Conservation (phyloP, 2,113 vertebrate species). For the Sialia sialis region DNA sequence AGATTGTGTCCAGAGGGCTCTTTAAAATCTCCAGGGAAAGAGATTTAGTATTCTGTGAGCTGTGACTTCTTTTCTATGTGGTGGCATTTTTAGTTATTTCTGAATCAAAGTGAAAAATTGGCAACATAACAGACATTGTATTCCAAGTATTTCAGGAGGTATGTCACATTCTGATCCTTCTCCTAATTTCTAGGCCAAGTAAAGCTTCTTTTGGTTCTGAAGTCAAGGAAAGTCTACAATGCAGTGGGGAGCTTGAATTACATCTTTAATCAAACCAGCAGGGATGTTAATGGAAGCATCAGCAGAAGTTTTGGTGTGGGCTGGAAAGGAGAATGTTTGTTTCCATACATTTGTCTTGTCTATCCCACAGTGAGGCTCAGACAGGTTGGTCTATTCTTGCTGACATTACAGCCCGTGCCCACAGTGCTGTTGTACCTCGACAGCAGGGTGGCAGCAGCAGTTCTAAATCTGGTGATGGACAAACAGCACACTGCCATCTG, state of each 20-base stretch:
- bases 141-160: not conserved
- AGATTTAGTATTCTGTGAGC: not conserved
- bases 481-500: not conserved
- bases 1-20: not conserved
- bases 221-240: not conserved
- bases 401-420: rapidly evolving
- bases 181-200: not conserved
- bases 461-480: not conserved
- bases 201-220: not conserved
- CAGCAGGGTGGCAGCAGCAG: not conserved
- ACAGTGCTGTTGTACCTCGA: rapidly evolving
- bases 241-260: not conserved
- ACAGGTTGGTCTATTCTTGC: not conserved
- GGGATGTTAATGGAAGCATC: not conserved
- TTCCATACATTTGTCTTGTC: not conserved
- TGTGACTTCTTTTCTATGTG: not conserved
- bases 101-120: not conserved
- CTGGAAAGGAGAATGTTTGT: not conserved
- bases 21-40: not conserved
- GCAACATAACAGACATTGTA: not conserved
- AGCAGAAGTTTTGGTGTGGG: not conserved
- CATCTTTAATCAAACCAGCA: not conserved
- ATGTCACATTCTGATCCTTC: not conserved
- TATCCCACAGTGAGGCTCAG: rapidly evolving
- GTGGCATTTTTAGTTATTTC: not conserved